phyloP scores from a whole-genome alignment of 2,797 vertebrate genomes.

The Arctocebus calabarensis region DNA sequence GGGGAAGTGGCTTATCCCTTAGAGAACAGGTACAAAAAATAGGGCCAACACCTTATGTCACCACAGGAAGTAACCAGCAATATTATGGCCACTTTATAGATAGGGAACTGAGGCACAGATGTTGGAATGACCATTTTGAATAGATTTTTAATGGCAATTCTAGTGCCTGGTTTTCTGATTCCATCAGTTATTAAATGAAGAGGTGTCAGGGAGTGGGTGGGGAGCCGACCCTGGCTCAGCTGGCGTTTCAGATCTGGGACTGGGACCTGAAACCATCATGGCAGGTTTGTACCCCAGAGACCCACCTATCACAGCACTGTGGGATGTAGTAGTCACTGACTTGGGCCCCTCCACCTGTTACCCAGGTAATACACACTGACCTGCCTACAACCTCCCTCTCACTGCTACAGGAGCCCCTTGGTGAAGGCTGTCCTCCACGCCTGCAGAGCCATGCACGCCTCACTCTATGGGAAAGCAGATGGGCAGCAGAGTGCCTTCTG shows the following conservation, averaged over 20 bases:
- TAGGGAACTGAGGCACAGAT: background rate
- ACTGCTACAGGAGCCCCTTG: conserved; percentile 90
- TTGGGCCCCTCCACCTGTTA: background rate
- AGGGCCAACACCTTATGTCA: rapidly evolving
- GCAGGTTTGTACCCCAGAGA: background rate
- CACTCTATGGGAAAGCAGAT: conserved; percentile 93
- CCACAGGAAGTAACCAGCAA: background rate
- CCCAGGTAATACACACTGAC: background rate
- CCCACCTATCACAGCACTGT: rapidly evolving
- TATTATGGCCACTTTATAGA: background rate
- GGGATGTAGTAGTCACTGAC: rapidly evolving
- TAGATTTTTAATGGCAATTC: background rate
- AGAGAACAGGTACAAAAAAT: background rate
- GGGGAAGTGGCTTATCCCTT: background rate
- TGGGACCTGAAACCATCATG: background rate
- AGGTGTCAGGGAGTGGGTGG: too few relatives aligned
- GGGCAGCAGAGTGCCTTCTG: conserved; percentile 90
- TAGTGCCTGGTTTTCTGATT: background rate
- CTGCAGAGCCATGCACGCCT: conserved; percentile 95
- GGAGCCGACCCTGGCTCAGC: background rate
- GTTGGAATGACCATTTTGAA: background rate
- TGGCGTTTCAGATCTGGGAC: background rate
- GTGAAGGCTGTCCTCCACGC: conserved; percentile 93
- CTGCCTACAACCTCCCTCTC: background rate
- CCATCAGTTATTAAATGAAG: background rate